These are phyloP conservation scores for Drosophila arizonae DNA, from an alignment of 1,140 invertebrate species.

Conservation along the genomic window DNA sequence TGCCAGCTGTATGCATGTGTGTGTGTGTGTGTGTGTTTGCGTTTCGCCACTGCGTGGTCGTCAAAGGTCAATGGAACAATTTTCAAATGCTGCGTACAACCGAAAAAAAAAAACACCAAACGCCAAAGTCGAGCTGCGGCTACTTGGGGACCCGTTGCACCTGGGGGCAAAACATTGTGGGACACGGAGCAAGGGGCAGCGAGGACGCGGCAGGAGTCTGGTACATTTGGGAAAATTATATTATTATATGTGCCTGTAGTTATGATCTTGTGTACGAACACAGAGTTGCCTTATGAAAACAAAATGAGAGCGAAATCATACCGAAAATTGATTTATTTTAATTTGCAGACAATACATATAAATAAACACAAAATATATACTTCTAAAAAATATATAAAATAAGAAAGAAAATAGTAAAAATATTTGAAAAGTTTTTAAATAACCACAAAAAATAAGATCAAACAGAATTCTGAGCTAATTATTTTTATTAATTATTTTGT, in stretches of 20 bases:
- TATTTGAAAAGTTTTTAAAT: too few species aligned
- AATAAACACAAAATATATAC: too few species aligned
- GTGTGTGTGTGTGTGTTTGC: conserved; percentile 15
- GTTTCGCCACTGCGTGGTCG: conserved; percentile 36
- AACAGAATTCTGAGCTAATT: too few species aligned
- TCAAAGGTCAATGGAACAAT: conserved; percentile 78
- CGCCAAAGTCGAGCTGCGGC: conserved; percentile 2
- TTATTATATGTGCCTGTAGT: conserved; percentile 48
- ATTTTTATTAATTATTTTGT: too few species aligned
- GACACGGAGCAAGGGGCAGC: background rate
- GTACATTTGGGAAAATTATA: conserved; percentile 5
- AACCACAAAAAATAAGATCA: too few species aligned
- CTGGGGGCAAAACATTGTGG: conserved; percentile 17
- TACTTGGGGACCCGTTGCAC: conserved; percentile 38
- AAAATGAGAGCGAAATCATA: background rate
- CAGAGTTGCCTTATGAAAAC: too few species aligned
- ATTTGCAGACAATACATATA: too few species aligned
- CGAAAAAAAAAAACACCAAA: conserved; percentile 15
- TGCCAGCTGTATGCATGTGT: conserved; percentile 18
- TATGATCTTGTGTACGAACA: conserved; percentile 11
- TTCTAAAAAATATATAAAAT: too few species aligned
- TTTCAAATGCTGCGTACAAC: conserved; percentile 59
- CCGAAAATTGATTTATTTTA: too few species aligned
- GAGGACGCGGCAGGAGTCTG: too few species aligned
- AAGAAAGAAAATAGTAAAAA: too few species aligned